Percentiles rank a stretch among this genome's conserved stretches.
Conservation (phyloP, 37 sponge, comb jelly and placozoan species). For the Halisarca cf. caerulea region DNA sequence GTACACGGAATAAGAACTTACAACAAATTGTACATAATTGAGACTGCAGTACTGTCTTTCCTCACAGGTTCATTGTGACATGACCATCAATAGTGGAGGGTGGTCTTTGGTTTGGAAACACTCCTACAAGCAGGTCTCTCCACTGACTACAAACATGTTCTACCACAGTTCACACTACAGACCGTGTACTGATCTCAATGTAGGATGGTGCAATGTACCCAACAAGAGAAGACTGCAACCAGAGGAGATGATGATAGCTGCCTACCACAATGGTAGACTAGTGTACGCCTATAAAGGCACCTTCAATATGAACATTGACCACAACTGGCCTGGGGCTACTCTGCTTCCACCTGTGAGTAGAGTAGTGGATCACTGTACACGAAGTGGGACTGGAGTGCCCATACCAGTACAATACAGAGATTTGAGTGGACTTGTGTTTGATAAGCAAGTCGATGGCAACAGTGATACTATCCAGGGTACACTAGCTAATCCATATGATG, state of each 20-base stretch:
- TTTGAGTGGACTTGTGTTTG: constrained; percentile 14
- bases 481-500: background rate
- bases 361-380: constrained; percentile 12
- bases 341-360: constrained; percentile 2
- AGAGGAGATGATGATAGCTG: constrained; percentile 29
- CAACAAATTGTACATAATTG: background rate
- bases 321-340: constrained; percentile 29
- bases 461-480: constrained; percentile 4
- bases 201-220: constrained; percentile 37
- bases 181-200: background rate
- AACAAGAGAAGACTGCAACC: constrained; percentile 30
- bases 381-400: background rate
- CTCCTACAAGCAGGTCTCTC: constrained; percentile 10
- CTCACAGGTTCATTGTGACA: constrained; percentile 26
- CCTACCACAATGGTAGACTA: constrained; percentile 25
- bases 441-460: background rate
- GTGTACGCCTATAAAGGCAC: constrained; percentile 33
- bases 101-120: constrained; percentile 40
- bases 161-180: constrained; percentile 16
- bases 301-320: constrained; percentile 34
- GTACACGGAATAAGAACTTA: no score
- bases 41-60: background rate
- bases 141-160: constrained; percentile 29
- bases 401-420: background rate
- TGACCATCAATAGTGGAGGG: constrained; percentile 34